These are phyloP conservation scores for Dasypolia templi DNA, from an alignment of 2,888 invertebrate species.

Conservation along the genomic window DNA sequence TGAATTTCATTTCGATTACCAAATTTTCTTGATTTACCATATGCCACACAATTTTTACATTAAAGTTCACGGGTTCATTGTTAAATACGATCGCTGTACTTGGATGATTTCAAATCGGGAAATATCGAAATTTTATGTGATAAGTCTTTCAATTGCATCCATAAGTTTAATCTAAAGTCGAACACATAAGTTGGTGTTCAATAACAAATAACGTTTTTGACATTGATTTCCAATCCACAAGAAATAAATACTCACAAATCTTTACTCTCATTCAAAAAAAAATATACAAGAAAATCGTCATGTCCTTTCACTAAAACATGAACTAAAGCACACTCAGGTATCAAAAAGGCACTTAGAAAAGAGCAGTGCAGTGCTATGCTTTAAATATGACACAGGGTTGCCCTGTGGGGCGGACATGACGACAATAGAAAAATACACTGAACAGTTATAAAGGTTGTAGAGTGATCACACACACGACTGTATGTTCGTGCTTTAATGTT, in stretches of 20 bases:
- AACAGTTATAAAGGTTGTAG: constrained; percentile 79
- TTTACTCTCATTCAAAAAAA: background rate
- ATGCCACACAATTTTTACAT: too few species aligned
- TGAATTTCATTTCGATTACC: too few species aligned
- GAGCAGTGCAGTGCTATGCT: constrained; percentile 48
- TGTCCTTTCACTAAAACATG: background rate
- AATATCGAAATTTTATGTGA: background rate
- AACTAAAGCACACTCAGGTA: constrained; percentile 43
- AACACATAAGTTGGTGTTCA: background rate
- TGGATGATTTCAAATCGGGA: background rate
- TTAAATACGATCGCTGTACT: background rate
- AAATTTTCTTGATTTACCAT: background rate
- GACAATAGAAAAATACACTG: constrained; percentile 78
- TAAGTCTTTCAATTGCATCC: background rate
- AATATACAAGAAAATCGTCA: background rate
- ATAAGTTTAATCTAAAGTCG: background rate
- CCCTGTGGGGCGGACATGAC: constrained; percentile 67
- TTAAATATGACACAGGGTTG: constrained; percentile 61
- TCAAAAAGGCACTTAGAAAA: constrained; percentile 61
- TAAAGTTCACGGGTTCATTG: background rate
- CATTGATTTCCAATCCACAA: background rate
- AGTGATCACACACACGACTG: constrained; percentile 76
- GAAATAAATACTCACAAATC: background rate
- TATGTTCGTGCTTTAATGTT: constrained; percentile 72
- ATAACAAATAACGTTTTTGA: background rate